A percentile compares a stretch with the other conserved stretches of the same genome.
phyloP scores from a whole-genome alignment of 2,888 invertebrate species.

The Xestia c-nigrum region DNA sequence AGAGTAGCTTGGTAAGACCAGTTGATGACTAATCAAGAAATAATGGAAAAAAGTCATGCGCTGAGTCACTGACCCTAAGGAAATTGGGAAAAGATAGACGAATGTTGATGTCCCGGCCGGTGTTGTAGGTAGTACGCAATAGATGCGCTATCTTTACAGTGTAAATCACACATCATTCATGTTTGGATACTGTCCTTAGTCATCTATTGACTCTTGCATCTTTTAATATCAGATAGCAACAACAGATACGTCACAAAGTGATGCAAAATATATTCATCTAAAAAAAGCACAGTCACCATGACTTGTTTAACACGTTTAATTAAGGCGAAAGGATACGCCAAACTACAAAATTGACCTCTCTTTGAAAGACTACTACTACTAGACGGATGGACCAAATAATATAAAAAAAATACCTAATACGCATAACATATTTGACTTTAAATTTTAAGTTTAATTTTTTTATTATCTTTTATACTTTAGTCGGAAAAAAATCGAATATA shows the following conservation, averaged over 20 bases:
- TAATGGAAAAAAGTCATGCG: background rate
- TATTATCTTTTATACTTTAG: too few relatives aligned
- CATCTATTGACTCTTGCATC: background rate
- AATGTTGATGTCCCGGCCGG: background rate
- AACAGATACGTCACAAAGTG: constrained; percentile 1
- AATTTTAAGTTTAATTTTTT: too few relatives aligned
- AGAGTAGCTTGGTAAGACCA: background rate
- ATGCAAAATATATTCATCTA: constrained; percentile 5
- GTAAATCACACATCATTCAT: background rate
- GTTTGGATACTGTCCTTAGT: background rate
- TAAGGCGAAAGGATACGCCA: too few relatives aligned
- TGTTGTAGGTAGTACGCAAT: background rate
- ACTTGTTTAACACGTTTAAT: constrained; percentile 5
- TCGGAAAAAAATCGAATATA: too few relatives aligned
- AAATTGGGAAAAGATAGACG: background rate
- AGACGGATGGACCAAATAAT: too few relatives aligned
- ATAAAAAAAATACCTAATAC: too few relatives aligned
- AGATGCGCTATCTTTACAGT: background rate
- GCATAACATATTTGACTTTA: too few relatives aligned
- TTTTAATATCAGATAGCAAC: background rate
- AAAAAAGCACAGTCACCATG: constrained; percentile 25
- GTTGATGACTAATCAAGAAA: background rate
- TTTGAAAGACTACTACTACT: too few relatives aligned
- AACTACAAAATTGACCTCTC: too few relatives aligned
- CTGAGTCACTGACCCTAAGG: background rate